These are phyloP conservation scores for Acropora yongei DNA, from an alignment of 64 coral and sea anemone species.

Conservation along the genomic window DNA sequence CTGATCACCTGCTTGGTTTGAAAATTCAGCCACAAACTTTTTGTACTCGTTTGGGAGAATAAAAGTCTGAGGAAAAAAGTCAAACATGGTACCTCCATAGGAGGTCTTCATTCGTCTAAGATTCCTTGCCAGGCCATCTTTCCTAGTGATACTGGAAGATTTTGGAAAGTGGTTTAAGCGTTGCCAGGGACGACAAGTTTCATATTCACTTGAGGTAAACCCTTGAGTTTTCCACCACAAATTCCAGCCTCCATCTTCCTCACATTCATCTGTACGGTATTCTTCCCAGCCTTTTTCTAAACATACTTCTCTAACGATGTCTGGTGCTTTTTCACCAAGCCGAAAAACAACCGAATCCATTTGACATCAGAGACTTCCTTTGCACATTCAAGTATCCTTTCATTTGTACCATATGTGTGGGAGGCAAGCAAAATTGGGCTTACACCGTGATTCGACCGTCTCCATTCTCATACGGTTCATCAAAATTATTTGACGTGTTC, in stretches of 20 bases:
- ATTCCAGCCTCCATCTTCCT: constrained; percentile 72
- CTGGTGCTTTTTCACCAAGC: constrained; percentile 83
- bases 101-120: constrained; percentile 86
- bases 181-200: constrained; percentile 88
- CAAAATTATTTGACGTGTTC: background rate
- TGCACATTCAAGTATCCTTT: too few species aligned
- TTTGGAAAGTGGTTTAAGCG: constrained; percentile 93
- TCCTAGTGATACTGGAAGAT: constrained; percentile 79
- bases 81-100: constrained; percentile 71
- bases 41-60: constrained; percentile 87
- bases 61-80: constrained; percentile 80
- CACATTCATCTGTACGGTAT: constrained; percentile 59
- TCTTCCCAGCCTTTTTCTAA: constrained; percentile 86
- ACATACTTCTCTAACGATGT: constrained; percentile 76
- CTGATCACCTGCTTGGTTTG: constrained; percentile 35
- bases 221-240: constrained; percentile 91
- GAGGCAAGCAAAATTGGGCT: too few species aligned
- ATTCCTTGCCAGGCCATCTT: constrained; percentile 87
- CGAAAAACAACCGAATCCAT: constrained; percentile 86
- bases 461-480: background rate
- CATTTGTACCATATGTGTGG: background rate
- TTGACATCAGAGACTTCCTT: background rate
- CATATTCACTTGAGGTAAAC: constrained; percentile 80
- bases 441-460: too few species aligned
- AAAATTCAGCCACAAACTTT: constrained; percentile 89